Evolutionary conservation across 1,140 invertebrate genomes (phyloP).

Genomic region (Drosophila lacertosa): DNA sequence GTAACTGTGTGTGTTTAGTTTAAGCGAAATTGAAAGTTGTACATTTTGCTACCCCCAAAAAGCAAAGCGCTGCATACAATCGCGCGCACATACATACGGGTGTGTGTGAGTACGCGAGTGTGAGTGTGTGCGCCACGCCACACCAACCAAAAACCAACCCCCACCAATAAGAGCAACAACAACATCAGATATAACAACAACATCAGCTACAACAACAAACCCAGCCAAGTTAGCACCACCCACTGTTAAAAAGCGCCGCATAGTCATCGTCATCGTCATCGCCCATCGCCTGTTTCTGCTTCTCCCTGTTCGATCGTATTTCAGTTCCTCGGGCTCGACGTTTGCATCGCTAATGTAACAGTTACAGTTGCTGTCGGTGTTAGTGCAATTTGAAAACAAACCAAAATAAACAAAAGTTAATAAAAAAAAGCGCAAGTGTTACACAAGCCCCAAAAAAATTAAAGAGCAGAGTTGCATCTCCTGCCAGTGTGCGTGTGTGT

Average conservation of each 20-base stretch:
- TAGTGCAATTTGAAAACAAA: slow-evolving; percentile 48
- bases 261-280: slow-evolving; percentile 55
- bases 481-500: slow-evolving; percentile 20
- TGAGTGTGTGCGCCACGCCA: slow-evolving; percentile 53
- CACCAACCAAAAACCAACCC: slow-evolving; percentile 75
- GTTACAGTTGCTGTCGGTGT: slow-evolving; percentile 28
- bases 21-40: slow-evolving; percentile 82
- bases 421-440: slow-evolving; percentile 57
- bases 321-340: slow-evolving; percentile 35
- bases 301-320: slow-evolving; percentile 45
- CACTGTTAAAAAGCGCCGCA: slow-evolving; percentile 59
- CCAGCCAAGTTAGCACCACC: slow-evolving; percentile 60
- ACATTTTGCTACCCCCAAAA: slow-evolving; percentile 81
- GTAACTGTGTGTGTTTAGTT: slow-evolving; percentile 70
- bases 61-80: slow-evolving; percentile 80
- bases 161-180: slow-evolving; percentile 65
- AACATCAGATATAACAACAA: slow-evolving; percentile 55
- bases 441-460: slow-evolving; percentile 45
- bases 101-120: slow-evolving; percentile 41
- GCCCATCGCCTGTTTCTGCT: slow-evolving; percentile 40
- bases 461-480: slow-evolving; percentile 27
- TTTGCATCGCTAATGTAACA: slow-evolving; percentile 34
- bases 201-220: slow-evolving; percentile 36
- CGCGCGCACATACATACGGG: slow-evolving; percentile 62
- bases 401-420: slow-evolving; percentile 38